Percentiles rank a stretch among this genome's conserved stretches.
These are phyloP conservation scores for Physeter macrocephalus DNA, from an alignment of 2,113 vertebrate genomes.

Conservation along the genomic window DNA sequence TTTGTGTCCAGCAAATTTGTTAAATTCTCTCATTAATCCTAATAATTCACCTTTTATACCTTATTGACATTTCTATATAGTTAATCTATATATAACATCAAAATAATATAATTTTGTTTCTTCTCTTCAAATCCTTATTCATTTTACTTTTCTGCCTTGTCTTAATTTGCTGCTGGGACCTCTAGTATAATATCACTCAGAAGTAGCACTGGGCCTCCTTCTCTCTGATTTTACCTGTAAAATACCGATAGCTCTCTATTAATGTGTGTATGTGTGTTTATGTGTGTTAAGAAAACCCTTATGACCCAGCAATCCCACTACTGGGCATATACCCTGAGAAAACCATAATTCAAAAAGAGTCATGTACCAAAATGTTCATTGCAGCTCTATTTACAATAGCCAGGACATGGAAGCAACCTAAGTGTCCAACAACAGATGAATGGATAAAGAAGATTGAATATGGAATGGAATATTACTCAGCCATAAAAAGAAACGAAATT, in stretches of 20 bases:
- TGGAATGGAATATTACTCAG: no score
- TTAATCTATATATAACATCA: not conserved
- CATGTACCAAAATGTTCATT: no score
- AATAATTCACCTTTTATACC: not conserved
- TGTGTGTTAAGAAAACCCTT: not conserved
- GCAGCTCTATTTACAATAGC: no score
- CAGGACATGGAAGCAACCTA: no score
- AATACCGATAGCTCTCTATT: not conserved
- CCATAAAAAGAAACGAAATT: no score
- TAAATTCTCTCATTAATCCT: not conserved
- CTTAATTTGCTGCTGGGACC: not conserved
- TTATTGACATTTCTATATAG: not conserved
- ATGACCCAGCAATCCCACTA: no score
- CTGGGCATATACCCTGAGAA: no score
- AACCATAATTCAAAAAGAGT: no score
- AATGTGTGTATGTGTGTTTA: not conserved
- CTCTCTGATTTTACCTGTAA: not conserved
- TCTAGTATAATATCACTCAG: not conserved
- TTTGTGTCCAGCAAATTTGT: not conserved
- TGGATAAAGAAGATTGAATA: no score
- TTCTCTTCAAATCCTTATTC: not conserved
- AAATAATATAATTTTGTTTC: not conserved
- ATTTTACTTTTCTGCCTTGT: not conserved
- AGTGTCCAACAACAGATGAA: no score
- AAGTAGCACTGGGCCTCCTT: not conserved